Evolutionary conservation across 2,888 invertebrate species (phyloP).

Genomic region (Sinotaia quadrata): DNA sequence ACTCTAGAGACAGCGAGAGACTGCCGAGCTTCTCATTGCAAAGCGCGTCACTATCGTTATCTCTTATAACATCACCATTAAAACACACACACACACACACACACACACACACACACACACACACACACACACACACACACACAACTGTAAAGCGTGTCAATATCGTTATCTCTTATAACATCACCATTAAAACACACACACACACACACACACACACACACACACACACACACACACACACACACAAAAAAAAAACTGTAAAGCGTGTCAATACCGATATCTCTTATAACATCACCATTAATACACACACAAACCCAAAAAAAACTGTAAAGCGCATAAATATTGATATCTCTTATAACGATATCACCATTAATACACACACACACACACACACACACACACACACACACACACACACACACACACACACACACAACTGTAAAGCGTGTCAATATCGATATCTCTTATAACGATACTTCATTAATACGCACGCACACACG

Average conservation of each 20-base stretch:
- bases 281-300: neutral
- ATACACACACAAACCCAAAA: too few relatives aligned
- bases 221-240: constrained; percentile 2
- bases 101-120: neutral
- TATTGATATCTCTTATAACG: neutral
- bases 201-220: constrained; percentile 8
- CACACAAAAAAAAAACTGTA: neutral
- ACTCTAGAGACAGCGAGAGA: too few relatives aligned
- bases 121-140: too few relatives aligned
- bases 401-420: neutral
- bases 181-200: too few relatives aligned
- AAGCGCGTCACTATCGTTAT: neutral
- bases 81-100: constrained; percentile 9
- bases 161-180: too few relatives aligned
- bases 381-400: constrained; percentile 14
- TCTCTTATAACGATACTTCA: too few relatives aligned
- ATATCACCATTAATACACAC: neutral
- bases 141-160: neutral
- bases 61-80: neutral
- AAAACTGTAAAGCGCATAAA: neutral
- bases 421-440: neutral
- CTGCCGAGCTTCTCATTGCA: too few relatives aligned
- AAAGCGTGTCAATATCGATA: neutral
- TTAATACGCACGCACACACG: too few relatives aligned
- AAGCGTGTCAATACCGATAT: neutral